Base-by-base conservation (phyloP, 2,888 invertebrate species). In the Ophonus ardosiacus region DNA sequence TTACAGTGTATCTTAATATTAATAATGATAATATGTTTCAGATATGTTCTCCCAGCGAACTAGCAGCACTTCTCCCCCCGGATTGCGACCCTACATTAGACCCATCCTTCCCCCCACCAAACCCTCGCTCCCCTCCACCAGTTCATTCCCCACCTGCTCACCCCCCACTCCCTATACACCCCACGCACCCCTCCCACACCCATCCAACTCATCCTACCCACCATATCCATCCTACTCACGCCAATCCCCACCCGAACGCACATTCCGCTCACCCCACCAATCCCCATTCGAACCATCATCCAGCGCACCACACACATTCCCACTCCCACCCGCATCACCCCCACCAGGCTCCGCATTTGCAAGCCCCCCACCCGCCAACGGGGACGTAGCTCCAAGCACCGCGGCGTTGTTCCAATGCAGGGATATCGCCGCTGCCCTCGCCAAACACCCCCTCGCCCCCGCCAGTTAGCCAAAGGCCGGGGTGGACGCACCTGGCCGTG, bases 1-100 rank as follows among this genome's bases (percentile, higher is more conserved):
- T n/a, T n/a, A n/a, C n/a, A n/a, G n/a, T n/a, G n/a, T n/a, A n/a
- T n/a, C n/a, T n/a, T n/a, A n/a, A n/a, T n/a, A n/a, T n/a, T n/a
- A n/a, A n/a, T n/a, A n/a, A n/a, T n/a, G n/a, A n/a, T n/a, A n/a
- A n/a, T 31, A 31, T 31, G 31, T 63, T 63, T 6, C 89, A 91
- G 90, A 90, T 94, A 4, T 92, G 93, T 43, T 93, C 93, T 81
- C 92, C 93, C 0, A 93, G 93, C 40, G 94, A 94, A 88, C 90
- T 93, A 84, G 94, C 94, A 88, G 92, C 92, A 61, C 91, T 94
- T 83, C 93, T 94, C 86, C 43, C 43, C 0, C 76, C 76, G 0
- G 71, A 71, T 2, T n/a, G 38, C 5, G 31, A 31, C 6, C 31
- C 31, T 5, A 31, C 1, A 5, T 31, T 31, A 5, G 31, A 31